phyloP scores from a whole-genome alignment of 2,113 vertebrate species.

The Cygnus buccinator region DNA sequence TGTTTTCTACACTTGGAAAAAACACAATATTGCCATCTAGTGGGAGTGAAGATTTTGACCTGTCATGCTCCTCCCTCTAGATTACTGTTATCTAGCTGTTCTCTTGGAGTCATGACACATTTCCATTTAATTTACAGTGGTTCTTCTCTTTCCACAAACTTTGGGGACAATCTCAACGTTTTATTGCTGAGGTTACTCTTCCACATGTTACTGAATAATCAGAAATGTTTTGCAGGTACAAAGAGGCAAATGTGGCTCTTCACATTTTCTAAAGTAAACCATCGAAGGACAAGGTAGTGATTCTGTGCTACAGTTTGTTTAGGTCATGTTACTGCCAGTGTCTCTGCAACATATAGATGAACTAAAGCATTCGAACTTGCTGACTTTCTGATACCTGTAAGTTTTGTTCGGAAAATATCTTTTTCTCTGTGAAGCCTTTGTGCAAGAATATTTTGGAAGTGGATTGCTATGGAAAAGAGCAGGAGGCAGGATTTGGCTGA shows the following conservation, averaged over 20 bases:
- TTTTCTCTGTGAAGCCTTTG: not conserved
- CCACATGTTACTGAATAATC: not conserved
- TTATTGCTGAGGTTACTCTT: not conserved
- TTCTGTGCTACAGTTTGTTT: not conserved
- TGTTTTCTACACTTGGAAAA: slow-evolving; percentile 39
- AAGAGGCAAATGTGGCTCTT: not conserved
- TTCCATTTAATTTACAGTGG: not conserved
- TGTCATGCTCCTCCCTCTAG: not conserved
- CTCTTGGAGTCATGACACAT: not conserved
- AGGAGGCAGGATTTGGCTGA: not conserved
- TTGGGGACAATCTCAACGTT: not conserved
- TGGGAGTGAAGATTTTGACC: slow-evolving; percentile 67
- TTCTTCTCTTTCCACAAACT: not conserved
- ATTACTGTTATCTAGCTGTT: not conserved
- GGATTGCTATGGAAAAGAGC: not conserved
- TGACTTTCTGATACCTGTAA: not conserved
- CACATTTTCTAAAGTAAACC: not conserved
- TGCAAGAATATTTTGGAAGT: not conserved
- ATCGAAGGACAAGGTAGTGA: not conserved
- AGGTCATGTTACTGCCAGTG: not conserved
- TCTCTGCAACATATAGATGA: not conserved
- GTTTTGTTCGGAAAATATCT: not conserved
- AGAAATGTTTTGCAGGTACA: not conserved
- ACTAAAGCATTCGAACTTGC: not conserved
- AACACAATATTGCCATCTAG: slow-evolving; percentile 79